Evolutionary conservation across 2,797 vertebrate genomes (phyloP).

Genomic region (Sebastes matsubarae): DNA sequence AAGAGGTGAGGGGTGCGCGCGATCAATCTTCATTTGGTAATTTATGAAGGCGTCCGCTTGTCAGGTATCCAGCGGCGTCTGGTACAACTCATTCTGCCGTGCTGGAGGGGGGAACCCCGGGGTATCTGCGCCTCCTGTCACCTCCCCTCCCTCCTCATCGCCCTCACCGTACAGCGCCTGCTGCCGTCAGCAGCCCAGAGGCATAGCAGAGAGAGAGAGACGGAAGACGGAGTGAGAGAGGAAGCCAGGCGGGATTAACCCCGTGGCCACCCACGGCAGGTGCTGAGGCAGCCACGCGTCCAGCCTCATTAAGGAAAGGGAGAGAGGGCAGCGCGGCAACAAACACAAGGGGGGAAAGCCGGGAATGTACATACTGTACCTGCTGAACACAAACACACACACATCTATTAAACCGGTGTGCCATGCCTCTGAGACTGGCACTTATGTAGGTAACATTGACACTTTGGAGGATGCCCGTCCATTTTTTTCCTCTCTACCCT

Average conservation of each 20-base stretch:
- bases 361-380: slow-evolving; percentile 52
- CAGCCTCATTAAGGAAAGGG: slow-evolving; percentile 78
- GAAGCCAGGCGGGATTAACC: slow-evolving; percentile 80
- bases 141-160: slow-evolving; percentile 66
- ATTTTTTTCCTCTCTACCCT: neutral
- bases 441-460: slow-evolving; percentile 33
- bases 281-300: slow-evolving; percentile 78
- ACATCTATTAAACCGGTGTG: slow-evolving; percentile 32
- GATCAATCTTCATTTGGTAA: slow-evolving; percentile 88
- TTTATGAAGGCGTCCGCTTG: slow-evolving; percentile 82
- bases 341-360: slow-evolving; percentile 65
- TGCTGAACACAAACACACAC: slow-evolving; percentile 55
- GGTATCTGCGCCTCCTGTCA: slow-evolving; percentile 81
- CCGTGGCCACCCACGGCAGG: slow-evolving; percentile 79
- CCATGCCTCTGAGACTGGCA: slow-evolving; percentile 34
- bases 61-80: slow-evolving; percentile 83
- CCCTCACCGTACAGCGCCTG: slow-evolving; percentile 62
- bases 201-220: slow-evolving; percentile 60
- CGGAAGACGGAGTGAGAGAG: slow-evolving; percentile 58
- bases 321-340: slow-evolving; percentile 72
- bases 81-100: slow-evolving; percentile 82
- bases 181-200: slow-evolving; percentile 81
- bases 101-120: slow-evolving; percentile 76
- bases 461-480: slow-evolving; percentile 24
- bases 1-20: slow-evolving; percentile 62